Evolutionary conservation across 2,888 invertebrate species (phyloP).

Genomic region (Trichogramma evanescens): DNA sequence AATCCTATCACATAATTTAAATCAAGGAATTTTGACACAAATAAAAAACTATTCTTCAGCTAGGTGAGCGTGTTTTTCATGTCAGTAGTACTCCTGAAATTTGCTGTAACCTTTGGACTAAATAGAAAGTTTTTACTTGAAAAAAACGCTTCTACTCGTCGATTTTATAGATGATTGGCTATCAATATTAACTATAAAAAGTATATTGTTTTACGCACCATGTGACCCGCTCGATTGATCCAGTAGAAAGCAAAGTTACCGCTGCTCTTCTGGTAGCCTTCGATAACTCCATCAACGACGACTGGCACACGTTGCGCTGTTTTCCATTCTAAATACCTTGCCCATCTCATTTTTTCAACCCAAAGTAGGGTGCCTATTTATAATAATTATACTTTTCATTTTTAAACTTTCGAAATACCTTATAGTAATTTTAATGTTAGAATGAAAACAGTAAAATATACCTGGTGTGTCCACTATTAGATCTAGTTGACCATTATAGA

Average conservation of each 20-base stretch:
- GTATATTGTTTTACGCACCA: conserved; percentile 50
- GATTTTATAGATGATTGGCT: no score
- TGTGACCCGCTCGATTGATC: conserved; percentile 74
- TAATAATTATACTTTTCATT: background rate
- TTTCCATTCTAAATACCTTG: conserved; percentile 54
- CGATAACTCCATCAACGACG: conserved; percentile 56
- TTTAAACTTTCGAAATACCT: background rate
- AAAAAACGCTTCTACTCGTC: no score
- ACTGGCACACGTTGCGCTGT: conserved; percentile 53
- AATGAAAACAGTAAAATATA: conserved; percentile 35
- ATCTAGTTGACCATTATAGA: conserved; percentile 76
- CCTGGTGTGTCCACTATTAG: conserved; percentile 78
- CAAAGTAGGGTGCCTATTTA: conserved; percentile 64
- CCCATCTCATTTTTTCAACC: conserved; percentile 67
- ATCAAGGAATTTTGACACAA: no score
- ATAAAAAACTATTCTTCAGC: no score
- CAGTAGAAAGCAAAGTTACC: conserved; percentile 70
- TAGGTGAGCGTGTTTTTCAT: no score
- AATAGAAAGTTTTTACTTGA: background rate
- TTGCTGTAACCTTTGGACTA: no score
- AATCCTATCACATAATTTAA: no score
- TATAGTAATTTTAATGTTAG: background rate
- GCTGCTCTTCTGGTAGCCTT: conserved; percentile 66
- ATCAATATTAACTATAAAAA: no score
- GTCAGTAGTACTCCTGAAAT: no score